A percentile compares a stretch with the other conserved stretches of the same genome.
Conservation (phyloP, 2,888 invertebrate species). For the Ceriagrion tenellum region DNA sequence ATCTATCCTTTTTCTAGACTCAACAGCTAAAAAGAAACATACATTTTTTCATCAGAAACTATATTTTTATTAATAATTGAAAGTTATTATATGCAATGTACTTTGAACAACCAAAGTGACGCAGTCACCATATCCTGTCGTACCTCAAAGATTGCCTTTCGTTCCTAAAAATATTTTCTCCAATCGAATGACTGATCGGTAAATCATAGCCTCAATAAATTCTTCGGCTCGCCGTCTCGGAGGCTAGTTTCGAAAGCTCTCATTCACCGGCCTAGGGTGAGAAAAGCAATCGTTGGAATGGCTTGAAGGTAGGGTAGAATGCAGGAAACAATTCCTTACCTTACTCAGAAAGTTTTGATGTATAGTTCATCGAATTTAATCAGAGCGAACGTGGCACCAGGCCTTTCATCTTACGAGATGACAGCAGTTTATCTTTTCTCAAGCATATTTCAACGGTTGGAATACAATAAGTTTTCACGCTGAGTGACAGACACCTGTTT, state of each 20-base stretch:
- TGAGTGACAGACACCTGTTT: constrained; percentile 16
- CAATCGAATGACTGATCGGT: not conserved
- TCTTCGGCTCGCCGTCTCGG: not conserved
- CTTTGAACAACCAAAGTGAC: no score
- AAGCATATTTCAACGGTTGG: not conserved
- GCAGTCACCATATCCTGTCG: no score
- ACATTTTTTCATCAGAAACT: no score
- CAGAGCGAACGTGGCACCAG: not conserved
- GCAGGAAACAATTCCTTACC: not conserved
- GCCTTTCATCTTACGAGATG: not conserved
- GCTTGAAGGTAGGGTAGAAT: not conserved
- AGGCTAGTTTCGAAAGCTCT: not conserved
- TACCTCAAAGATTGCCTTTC: no score
- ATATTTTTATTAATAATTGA: no score
- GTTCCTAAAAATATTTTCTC: not conserved
- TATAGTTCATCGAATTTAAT: constrained; percentile 14
- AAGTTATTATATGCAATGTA: no score
- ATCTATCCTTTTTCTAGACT: no score
- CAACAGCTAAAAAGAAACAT: no score
- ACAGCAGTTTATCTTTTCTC: constrained; percentile 12
- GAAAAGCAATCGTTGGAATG: not conserved
- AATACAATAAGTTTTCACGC: constrained; percentile 8
- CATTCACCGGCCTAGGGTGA: not conserved
- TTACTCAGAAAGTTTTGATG: not conserved
- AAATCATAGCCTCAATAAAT: not conserved